A percentile compares a stretch with the other conserved stretches of the same genome.
Conservation (phyloP, 2,113 vertebrate genomes). For the Beaufortia kweichowensis region DNA sequence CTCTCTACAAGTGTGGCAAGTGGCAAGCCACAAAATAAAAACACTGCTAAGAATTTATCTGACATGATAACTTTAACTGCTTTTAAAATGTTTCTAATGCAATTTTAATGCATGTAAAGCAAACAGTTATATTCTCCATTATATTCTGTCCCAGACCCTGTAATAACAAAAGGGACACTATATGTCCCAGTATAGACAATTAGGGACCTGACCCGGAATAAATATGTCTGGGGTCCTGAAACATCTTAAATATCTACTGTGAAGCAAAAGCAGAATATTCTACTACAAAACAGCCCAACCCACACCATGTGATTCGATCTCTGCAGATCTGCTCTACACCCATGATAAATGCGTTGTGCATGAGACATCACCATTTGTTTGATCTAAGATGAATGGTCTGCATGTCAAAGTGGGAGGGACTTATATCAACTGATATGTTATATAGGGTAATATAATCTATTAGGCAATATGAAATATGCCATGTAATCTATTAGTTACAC, state of each 20-base stretch:
- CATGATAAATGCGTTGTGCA: neutral
- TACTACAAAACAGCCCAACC: neutral
- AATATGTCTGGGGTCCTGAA: too few relatives aligned
- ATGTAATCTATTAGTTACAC: neutral
- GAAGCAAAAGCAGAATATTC: neutral
- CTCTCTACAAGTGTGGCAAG: neutral
- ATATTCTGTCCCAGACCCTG: too few relatives aligned
- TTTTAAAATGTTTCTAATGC: too few relatives aligned
- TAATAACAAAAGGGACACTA: too few relatives aligned
- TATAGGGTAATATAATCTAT: neutral
- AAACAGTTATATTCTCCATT: too few relatives aligned
- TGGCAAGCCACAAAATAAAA: neutral
- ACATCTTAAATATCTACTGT: neutral
- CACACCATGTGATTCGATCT: neutral
- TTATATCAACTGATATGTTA: neutral
- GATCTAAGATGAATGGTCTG: neutral
- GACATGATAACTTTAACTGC: too few relatives aligned
- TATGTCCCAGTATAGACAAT: too few relatives aligned
- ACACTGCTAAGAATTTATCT: neutral
- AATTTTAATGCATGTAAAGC: too few relatives aligned
- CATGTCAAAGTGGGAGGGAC: neutral
- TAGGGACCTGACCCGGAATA: too few relatives aligned
- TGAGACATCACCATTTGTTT: conserved; percentile 5
- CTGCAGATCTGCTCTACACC: conserved; percentile 19
- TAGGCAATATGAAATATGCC: neutral